Conservation (phyloP, 2,113 vertebrate genomes). For the Xiphophorus maculatus region DNA sequence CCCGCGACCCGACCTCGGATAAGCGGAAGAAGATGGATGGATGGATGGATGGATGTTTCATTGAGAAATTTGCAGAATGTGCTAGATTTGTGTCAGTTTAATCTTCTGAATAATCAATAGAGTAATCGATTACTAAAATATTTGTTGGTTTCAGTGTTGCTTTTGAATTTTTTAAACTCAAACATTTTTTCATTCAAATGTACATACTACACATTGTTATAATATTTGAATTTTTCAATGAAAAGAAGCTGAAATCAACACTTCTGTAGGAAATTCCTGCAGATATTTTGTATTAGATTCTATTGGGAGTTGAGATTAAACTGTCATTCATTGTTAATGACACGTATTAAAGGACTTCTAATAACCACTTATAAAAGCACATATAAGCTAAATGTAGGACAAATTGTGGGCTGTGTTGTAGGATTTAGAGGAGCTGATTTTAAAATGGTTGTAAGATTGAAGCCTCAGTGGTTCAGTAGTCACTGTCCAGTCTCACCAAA, state of each 20-base stretch:
- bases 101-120: no score
- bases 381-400: background rate
- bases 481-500: conserved; percentile 13
- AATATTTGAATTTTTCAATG: background rate
- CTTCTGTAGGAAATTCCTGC: background rate
- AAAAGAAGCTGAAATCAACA: background rate
- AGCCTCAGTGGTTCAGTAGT: background rate
- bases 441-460: conserved; percentile 3
- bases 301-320: background rate
- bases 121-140: no score
- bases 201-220: background rate
- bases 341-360: background rate
- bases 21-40: no score
- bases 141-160: no score
- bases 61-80: no score
- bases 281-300: background rate
- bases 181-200: no score
- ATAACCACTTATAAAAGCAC: background rate
- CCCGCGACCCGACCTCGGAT: no score
- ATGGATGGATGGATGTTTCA: no score
- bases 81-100: no score
- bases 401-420: background rate
- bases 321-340: no score
- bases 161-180: no score
- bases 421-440: conserved; percentile 16